phyloP scores from a whole-genome alignment of 2,797 vertebrate genomes.

The Nothura maculosa region DNA sequence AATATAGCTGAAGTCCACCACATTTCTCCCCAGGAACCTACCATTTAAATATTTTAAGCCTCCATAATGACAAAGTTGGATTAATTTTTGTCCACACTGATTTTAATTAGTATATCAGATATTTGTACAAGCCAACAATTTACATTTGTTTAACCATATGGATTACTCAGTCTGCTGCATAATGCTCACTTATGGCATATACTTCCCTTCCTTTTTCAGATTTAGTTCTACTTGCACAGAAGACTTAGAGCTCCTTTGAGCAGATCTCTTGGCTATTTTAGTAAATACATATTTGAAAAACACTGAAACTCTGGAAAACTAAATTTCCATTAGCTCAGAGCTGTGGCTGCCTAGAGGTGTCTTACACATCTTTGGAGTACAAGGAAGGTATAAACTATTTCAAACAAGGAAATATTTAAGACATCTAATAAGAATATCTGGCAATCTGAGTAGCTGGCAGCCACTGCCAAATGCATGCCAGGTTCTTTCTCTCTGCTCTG shows the following conservation, averaged over 20 bases:
- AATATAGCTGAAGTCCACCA: not conserved
- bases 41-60: not conserved
- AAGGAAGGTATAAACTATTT: not conserved
- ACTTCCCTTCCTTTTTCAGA: not conserved
- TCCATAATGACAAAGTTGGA: not conserved
- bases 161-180: not conserved
- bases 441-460: not conserved
- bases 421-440: not conserved
- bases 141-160: not conserved
- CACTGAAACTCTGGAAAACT: not conserved
- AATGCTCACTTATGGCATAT: not conserved
- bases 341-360: not conserved
- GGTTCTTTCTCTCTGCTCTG: not conserved
- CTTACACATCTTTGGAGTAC: not conserved
- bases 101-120: not conserved
- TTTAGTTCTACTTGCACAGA: not conserved
- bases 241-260: not conserved
- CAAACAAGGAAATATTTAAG: not conserved
- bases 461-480: not conserved
- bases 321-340: not conserved
- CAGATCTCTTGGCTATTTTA: not conserved
- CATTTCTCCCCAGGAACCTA: not conserved
- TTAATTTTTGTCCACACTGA: not conserved
- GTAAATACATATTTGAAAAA: not conserved
- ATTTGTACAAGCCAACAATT: not conserved